phyloP scores from a whole-genome alignment of 2,797 vertebrate species.

The Sternarchorhynchus goeldii region DNA sequence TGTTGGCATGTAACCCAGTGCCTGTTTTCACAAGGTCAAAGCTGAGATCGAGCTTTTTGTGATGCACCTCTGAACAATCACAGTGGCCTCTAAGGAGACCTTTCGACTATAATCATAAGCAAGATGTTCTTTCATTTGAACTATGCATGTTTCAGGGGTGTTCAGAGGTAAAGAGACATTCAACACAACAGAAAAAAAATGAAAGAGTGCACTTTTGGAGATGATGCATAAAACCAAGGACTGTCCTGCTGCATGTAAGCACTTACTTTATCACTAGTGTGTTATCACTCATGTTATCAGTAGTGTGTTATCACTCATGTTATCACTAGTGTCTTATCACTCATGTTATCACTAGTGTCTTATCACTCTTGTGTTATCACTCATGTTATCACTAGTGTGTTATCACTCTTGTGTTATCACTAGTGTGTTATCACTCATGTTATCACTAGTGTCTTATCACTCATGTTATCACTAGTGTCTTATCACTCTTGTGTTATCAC shows the following conservation, averaged over 20 bases:
- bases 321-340: background rate
- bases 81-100: constrained; percentile 50
- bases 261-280: background rate
- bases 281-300: constrained; percentile 39
- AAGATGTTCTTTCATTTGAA: constrained; percentile 55
- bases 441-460: background rate
- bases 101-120: constrained; percentile 59
- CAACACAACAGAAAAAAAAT: constrained; percentile 16
- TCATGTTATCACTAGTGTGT: background rate
- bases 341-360: background rate
- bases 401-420: background rate
- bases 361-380: constrained; percentile 18
- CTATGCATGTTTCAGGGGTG: constrained; percentile 68
- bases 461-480: background rate
- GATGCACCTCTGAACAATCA: constrained; percentile 49
- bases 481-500: constrained; percentile 39
- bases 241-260: constrained; percentile 34
- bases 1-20: background rate
- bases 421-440: constrained; percentile 30
- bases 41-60: background rate
- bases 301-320: no score
- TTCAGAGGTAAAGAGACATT: constrained; percentile 35
- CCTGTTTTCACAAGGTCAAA: constrained; percentile 19
- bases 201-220: constrained; percentile 31
- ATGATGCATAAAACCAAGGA: constrained; percentile 27